A percentile compares a stretch with the other conserved stretches of the same genome.
Evolutionary conservation across 2,888 invertebrate species (phyloP).

Genomic region (Argyra leucocephala): DNA sequence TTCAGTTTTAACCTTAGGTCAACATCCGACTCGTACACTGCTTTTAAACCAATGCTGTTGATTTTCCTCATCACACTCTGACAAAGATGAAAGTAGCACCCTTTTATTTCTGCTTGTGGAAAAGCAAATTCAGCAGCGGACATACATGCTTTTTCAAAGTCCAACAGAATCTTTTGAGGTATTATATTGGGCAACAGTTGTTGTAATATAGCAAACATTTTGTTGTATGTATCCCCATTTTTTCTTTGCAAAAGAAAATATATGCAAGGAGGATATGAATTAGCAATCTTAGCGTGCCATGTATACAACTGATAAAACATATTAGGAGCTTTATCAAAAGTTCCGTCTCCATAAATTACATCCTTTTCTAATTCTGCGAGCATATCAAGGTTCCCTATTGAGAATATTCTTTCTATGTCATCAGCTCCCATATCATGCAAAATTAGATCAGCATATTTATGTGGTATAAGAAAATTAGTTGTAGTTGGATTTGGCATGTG

Average conservation of each 20-base stretch:
- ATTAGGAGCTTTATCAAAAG: too few species aligned
- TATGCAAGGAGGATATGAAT: too few species aligned
- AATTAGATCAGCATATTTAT: neutral
- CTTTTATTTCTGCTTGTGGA: conserved; percentile 5
- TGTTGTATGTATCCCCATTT: too few species aligned
- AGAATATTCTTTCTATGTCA: too few species aligned
- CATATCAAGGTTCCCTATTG: too few species aligned
- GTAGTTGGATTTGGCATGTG: neutral
- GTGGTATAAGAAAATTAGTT: neutral
- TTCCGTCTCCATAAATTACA: too few species aligned
- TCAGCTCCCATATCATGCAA: neutral
- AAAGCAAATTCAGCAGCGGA: neutral
- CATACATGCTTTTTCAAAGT: conserved; percentile 1
- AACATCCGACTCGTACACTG: neutral
- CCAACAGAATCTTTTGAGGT: conserved; percentile 1
- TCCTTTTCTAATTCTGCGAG: too few species aligned
- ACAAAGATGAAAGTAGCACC: neutral
- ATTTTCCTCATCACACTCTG: conserved; percentile 3
- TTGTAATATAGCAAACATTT: neutral
- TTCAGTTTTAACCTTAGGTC: neutral
- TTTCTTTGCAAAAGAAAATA: too few species aligned
- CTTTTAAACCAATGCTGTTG: neutral
- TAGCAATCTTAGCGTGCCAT: too few species aligned
- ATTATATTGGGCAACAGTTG: neutral
- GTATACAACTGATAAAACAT: too few species aligned